Evolutionary conservation across 2,113 vertebrate genomes (phyloP), one percentile per base, ranked within the genome.

Genomic region (Ammospiza nelsoni): DNA sequence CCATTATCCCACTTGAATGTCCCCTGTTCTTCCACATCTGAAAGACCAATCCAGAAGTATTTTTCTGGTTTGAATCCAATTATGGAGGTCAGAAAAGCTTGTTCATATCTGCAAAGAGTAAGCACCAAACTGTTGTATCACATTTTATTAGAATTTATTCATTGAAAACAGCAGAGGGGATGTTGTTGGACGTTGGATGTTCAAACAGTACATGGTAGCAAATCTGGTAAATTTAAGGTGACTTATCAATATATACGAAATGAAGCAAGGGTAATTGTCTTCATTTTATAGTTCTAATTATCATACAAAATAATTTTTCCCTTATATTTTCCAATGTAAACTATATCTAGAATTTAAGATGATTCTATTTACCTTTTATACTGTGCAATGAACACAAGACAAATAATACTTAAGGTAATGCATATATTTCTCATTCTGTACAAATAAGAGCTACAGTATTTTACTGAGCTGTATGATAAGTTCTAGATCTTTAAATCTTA

Each of bases 1-100:
- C 84, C 96, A 6, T 75, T 98, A 13, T 95, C 98, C 99, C 99
- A 99, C 22, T 37, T 96, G 84, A 99, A 99, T 0, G 71, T 98
- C 18, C 97, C 97, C 33, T 54, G 96, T 37, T 98, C 97, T 12
- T 94, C 97, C 12, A 77, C 62, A 49, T 99, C 99, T 21, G 98
- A 99, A 78, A 99, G 95, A 35, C 99, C 99, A 44, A 97, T 98
- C 99, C 99, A 99, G 95, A 99, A 99, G 96, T 99, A 99, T 84
- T 98, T 98, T 89, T 99, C 99, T 78, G 99, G 98, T 84, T 98
- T 98, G 87, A 99, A 96, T 81, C 99, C 99, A 97, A 98, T 97
- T 89, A 98, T 87, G 91, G 99, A 99, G 87, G 99, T 98, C 86
- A 99, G 95, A 96, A 99, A 99, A 48, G 99, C 99, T 94, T 99